phyloP scores from a whole-genome alignment of 1,140 invertebrate species.

The Hylaeus volcanicus region DNA sequence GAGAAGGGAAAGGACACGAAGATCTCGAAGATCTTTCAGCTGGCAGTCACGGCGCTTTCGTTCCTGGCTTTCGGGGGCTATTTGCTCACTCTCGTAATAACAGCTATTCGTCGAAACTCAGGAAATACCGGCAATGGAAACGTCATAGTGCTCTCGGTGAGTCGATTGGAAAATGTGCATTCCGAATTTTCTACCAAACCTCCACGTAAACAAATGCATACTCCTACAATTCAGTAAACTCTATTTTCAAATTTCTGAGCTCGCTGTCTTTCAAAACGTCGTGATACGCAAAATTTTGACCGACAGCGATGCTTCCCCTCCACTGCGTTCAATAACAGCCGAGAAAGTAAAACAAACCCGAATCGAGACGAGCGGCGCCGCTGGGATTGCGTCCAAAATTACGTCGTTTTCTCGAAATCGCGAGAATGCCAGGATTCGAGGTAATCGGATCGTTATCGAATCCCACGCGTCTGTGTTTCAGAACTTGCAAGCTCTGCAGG shows the following conservation, averaged over 20 bases:
- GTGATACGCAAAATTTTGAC: too few relatives aligned
- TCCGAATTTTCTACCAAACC: too few relatives aligned
- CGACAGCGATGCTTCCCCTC: too few relatives aligned
- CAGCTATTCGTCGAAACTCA: slow-evolving; percentile 83
- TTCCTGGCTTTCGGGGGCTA: slow-evolving; percentile 91
- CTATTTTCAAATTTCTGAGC: too few relatives aligned
- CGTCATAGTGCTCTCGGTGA: slow-evolving; percentile 76
- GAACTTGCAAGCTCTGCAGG: slow-evolving; percentile 65
- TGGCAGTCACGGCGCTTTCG: slow-evolving; percentile 86
- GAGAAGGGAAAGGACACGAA: slow-evolving; percentile 77
- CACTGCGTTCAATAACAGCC: too few relatives aligned
- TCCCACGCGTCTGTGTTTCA: slow-evolving; percentile 45
- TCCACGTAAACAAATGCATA: too few relatives aligned
- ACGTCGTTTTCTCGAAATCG: not conserved
- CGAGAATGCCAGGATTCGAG: not conserved
- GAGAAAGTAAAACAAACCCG: not conserved
- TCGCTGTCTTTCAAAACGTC: too few relatives aligned
- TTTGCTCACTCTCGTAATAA: slow-evolving; percentile 86
- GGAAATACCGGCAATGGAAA: slow-evolving; percentile 49
- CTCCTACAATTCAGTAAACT: too few relatives aligned
- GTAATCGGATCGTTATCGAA: not conserved
- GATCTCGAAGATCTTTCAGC: slow-evolving; percentile 86
- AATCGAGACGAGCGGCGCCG: not conserved
- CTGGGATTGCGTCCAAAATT: slow-evolving; percentile 7
- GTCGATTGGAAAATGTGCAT: not conserved